Evolutionary conservation across 2,113 vertebrate species (phyloP), one percentile per base, ranked within the genome.

Genomic region (Psittacus erithacus): DNA sequence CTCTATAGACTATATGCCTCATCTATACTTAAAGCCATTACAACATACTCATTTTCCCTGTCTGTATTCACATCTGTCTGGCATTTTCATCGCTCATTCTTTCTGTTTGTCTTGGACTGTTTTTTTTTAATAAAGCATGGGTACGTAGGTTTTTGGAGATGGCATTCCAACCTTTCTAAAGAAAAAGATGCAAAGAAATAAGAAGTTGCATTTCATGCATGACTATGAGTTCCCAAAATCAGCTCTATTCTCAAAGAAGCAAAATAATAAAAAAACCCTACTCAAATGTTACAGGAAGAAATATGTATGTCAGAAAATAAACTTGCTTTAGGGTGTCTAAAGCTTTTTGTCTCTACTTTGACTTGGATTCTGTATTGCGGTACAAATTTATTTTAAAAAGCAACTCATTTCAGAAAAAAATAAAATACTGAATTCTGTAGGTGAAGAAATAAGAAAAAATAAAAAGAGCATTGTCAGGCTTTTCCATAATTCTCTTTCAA

Each of bases 91-190:
- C 53, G 22, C 25, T 59, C 16, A 35, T 83, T 89, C 57, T 60
- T 86, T 68, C 19, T 65, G 46, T 24, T 67, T 62, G 27, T 49
- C 87, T 71, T 71, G 46, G 38, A 55, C 67, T 11, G 9, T 52
- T 85, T 90, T 60, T 57, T 87, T 64, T 53, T 70, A 92, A 82
- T 62, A 78, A 52, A 91, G 43, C 22, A 41, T 14, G 39, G 4
- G 1, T 27, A 82, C 17, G 44, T 62, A 70, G 18, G 49, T 84
- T 17, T 89, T 86, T 82, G 52, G 25, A 79, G 39, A 43, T 90
- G 65, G 63, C 49, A 74, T 90, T 90, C 49, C 68, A 86, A 75
- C 28, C 35, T 69, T 91, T 77, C 53, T 62, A 80, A 68, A 90
- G 28, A 74, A 71, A 67, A 63, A 70, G 13, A 67, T 68, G 47